These are phyloP conservation scores for Mesodorylaimus sp. DNA, from an alignment of 2,888 invertebrate species.

Conservation along the genomic window DNA sequence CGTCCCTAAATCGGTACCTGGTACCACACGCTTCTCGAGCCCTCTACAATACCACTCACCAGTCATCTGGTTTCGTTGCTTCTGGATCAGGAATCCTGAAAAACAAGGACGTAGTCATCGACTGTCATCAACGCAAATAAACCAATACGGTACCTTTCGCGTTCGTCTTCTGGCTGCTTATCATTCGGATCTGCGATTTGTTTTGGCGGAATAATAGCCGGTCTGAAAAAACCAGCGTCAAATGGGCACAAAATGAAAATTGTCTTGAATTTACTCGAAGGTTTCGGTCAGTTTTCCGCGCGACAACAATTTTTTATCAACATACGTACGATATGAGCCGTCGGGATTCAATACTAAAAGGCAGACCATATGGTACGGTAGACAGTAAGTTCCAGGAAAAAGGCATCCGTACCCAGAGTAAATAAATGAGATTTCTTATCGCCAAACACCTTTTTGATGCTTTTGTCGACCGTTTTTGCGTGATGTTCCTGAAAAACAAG, in stretches of 20 bases:
- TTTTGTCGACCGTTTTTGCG: slow-evolving; percentile 58
- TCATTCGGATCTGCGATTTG: slow-evolving; percentile 80
- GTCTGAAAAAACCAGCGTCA: slow-evolving; percentile 30
- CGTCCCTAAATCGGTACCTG: slow-evolving; percentile 45
- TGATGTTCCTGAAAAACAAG: slow-evolving; percentile 56
- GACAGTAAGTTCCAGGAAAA: neutral
- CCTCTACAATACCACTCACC: slow-evolving; percentile 39
- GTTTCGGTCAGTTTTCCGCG: slow-evolving; percentile 69
- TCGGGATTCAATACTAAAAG: slow-evolving; percentile 49
- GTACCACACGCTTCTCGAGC: neutral
- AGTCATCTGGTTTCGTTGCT: slow-evolving; percentile 77
- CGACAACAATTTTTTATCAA: slow-evolving; percentile 57
- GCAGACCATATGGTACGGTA: slow-evolving; percentile 1
- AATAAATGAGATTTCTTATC: slow-evolving; percentile 81
- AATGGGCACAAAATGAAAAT: slow-evolving; percentile 6
- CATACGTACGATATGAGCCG: slow-evolving; percentile 53
- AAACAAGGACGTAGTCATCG: slow-evolving; percentile 9
- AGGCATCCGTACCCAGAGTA: slow-evolving; percentile 40
- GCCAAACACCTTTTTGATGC: slow-evolving; percentile 45
- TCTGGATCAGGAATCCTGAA: slow-evolving; percentile 57
- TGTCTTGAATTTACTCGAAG: slow-evolving; percentile 42
- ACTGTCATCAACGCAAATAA: too few relatives aligned
- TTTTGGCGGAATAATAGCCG: slow-evolving; percentile 79
- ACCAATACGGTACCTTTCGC: too few relatives aligned
- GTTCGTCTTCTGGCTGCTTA: slow-evolving; percentile 65